phyloP scores from a whole-genome alignment of 2,113 vertebrate species.

The Charina bottae region DNA sequence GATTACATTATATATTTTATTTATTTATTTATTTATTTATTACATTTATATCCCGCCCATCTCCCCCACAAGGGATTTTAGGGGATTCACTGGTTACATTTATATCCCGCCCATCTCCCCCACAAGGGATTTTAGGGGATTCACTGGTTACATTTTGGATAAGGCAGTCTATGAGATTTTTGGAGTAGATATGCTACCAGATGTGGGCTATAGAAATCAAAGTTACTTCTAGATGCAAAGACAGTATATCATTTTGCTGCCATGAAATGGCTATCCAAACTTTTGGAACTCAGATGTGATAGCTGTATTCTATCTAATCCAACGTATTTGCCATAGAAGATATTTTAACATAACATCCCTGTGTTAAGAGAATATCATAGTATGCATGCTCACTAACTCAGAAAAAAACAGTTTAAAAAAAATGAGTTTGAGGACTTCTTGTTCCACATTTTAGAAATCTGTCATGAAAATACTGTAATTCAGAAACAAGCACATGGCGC shows the following conservation, averaged over 20 bases:
- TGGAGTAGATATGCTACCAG: not conserved
- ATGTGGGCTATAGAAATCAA: not conserved
- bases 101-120: too few species aligned
- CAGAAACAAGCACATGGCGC: not conserved
- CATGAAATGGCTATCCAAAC: not conserved
- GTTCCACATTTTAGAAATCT: constrained; percentile 2
- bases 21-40: too few species aligned
- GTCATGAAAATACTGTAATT: not conserved
- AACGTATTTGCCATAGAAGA: not conserved
- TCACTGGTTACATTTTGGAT: not conserved
- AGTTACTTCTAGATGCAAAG: not conserved
- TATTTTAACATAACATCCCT: not conserved
- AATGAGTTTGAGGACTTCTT: not conserved
- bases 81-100: too few species aligned
- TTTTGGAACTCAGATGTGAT: not conserved
- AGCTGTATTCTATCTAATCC: not conserved
- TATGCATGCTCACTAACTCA: not conserved
- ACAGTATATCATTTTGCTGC: not conserved
- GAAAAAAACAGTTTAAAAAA: not conserved
- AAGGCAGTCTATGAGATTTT: not conserved
- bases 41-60: too few species aligned
- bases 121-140: too few species aligned
- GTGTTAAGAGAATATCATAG: not conserved
- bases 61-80: too few species aligned
- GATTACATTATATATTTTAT: not conserved